Base-by-base conservation (phyloP, 1,140 invertebrate genomes). In the Anagrus nilaparvatae region DNA sequence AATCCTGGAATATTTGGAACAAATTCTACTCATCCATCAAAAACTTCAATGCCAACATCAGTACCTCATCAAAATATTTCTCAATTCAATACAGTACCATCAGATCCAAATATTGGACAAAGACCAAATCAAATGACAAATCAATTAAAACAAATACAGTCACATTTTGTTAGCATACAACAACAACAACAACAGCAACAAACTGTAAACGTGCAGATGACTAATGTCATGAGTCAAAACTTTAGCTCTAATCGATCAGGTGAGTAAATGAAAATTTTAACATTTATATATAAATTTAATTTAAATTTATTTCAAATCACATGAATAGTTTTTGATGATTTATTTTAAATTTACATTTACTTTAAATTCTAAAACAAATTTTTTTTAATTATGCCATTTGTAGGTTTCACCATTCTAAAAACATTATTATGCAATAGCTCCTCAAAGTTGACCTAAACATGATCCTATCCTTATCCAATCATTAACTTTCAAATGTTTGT, bases 171-270 rank as follows among this genome's bases (percentile, higher is more conserved):
- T 38, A 69, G 51, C 18, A 58, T 66, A 20, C 61, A 65, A 36
- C 61, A 63, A 31, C 66, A 63, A 34, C 53, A 56, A 14, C 55
- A 62, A 25, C 57, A 57, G 23, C 55, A 61, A 38, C 56, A 57
- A 18, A 44, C 50, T 29, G 47, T 50, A 17, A 59, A 61, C 31
- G 49, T 54, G 16, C 59, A 60, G 44, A 56, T 67, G 39, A n/a
- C 60, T 64, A 39, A 67, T 42, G 51, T 61, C n/a, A 47, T 67
- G 35, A 70, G 59, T 43, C 65, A 71, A 52, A 68, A 57, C 36
- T 69, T 58, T 47, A 67, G 58, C 40, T 60, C 63, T 13, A 53
- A 48, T 37, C 58, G 60, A 46, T 53, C 59, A 47, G 63, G 66
- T 68, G 48, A 54, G 35, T 35, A 28, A 38, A 17, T 23, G 19